Evolutionary conservation across 2,888 invertebrate species (phyloP).

Genomic region (Anodontia alba): DNA sequence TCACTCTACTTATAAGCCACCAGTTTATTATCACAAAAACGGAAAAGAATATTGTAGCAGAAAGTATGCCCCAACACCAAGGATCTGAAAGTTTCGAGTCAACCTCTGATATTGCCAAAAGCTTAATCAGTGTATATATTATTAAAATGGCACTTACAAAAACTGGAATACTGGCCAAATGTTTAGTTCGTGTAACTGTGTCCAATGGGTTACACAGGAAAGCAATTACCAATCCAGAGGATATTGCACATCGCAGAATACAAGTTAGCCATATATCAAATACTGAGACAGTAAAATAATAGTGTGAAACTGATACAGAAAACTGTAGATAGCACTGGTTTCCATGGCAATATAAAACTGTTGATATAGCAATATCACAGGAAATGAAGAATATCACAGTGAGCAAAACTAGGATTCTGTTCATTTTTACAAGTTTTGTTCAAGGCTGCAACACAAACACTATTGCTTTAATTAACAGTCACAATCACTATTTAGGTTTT

Average conservation of each 20-base stretch:
- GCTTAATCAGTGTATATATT: conserved; percentile 69
- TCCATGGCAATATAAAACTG: conserved; percentile 67
- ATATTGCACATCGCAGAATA: conserved; percentile 59
- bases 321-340: conserved; percentile 57
- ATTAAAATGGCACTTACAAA: conserved; percentile 44
- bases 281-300: conserved; percentile 57
- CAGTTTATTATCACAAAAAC: conserved; percentile 59
- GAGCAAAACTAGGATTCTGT: conserved; percentile 10
- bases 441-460: no score
- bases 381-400: conserved; percentile 28
- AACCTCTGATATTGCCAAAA: conserved; percentile 68
- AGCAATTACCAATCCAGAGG: conserved; percentile 62
- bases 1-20: conserved; percentile 52
- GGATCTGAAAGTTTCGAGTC: conserved; percentile 42
- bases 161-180: conserved; percentile 27
- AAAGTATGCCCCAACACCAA: conserved; percentile 72
- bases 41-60: conserved; percentile 63
- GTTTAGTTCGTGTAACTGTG: conserved; percentile 55
- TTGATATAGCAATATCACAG: conserved; percentile 54
- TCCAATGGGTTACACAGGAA: conserved; percentile 53
- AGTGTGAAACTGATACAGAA: conserved; percentile 45
- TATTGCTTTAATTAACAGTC: no score
- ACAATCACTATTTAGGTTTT: no score
- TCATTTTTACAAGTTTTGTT: conserved; percentile 33
- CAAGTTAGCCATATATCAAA: conserved; percentile 73